Percentiles rank a stretch among this genome's conserved stretches.
phyloP scores from a whole-genome alignment of 2,797 vertebrate species.

The Syngnathus acus region DNA sequence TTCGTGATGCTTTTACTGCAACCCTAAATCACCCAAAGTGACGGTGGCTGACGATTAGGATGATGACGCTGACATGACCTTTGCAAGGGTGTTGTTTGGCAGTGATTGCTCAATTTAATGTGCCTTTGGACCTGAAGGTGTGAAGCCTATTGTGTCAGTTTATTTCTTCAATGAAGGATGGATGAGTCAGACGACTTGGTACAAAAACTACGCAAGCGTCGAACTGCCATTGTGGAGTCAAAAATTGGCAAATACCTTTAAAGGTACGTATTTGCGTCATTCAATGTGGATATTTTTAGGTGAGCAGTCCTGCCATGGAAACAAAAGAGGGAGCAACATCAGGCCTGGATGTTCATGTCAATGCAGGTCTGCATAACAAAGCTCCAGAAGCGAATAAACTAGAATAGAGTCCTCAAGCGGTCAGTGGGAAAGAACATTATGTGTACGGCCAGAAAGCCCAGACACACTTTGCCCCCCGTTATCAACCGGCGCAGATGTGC shows the following conservation, averaged over 20 bases:
- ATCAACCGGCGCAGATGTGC: conserved; percentile 66
- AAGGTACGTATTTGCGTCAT: too few relatives aligned
- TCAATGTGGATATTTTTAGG: too few relatives aligned
- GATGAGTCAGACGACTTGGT: neutral
- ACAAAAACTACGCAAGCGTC: too few relatives aligned
- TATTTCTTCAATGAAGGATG: neutral
- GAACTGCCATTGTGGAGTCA: too few relatives aligned
- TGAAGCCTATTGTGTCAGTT: conserved; percentile 16
- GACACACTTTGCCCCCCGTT: conserved; percentile 62
- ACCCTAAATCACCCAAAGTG: conserved; percentile 53
- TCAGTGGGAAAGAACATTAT: conserved; percentile 47
- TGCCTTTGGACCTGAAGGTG: conserved; percentile 28
- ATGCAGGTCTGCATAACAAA: conserved; percentile 22
- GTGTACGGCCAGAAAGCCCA: conserved; percentile 47
- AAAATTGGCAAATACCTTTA: too few relatives aligned
- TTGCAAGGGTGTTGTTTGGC: conserved; percentile 50
- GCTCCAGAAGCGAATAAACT: conserved; percentile 37
- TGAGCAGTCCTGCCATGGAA: neutral
- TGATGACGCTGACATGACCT: conserved; percentile 62
- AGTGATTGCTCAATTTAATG: conserved; percentile 59
- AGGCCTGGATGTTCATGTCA: conserved; percentile 29
- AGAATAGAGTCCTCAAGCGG: conserved; percentile 40
- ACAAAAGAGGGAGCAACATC: conserved; percentile 29
- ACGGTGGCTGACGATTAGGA: conserved; percentile 51
- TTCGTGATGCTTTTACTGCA: conserved; percentile 51